phyloP scores from a whole-genome alignment of 2,888 invertebrate species.

The Diarsia mendica region DNA sequence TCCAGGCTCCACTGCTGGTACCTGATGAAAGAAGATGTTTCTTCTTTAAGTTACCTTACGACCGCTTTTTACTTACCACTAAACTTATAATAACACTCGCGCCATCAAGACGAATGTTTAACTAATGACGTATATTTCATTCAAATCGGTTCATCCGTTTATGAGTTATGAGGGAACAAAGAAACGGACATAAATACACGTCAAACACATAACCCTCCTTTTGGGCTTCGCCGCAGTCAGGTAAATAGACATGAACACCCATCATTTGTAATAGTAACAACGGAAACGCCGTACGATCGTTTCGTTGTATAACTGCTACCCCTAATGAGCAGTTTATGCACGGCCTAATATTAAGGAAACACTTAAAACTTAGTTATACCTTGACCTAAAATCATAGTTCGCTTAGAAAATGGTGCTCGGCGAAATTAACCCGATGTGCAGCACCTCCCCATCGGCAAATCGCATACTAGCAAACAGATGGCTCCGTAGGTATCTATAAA shows the following conservation, averaged over 20 bases:
- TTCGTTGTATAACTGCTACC: neutral
- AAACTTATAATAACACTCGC: too few relatives aligned
- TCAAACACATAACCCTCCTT: too few relatives aligned
- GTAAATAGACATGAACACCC: neutral
- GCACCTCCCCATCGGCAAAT: too few relatives aligned
- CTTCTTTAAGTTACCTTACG: neutral
- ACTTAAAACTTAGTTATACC: neutral
- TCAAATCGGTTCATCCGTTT: too few relatives aligned
- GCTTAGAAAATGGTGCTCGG: neutral
- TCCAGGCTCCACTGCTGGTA: slow-evolving; percentile 92
- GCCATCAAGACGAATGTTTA: too few relatives aligned
- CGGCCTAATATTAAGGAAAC: neutral
- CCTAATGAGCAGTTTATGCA: too few relatives aligned
- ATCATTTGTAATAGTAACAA: neutral
- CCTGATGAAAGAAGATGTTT: slow-evolving; percentile 70
- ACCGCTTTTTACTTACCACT: neutral
- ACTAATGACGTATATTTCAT: too few relatives aligned
- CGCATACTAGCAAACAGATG: neutral
- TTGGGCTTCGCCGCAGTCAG: too few relatives aligned
- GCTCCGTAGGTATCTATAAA: neutral
- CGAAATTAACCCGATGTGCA: neutral
- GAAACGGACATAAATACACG: too few relatives aligned
- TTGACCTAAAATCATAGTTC: neutral
- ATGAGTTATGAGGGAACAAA: too few relatives aligned
- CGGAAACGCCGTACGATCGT: neutral